A percentile compares a stretch with the other conserved stretches of the same genome.
These are phyloP conservation scores for Calephelis virginiensis DNA, from an alignment of 1,140 invertebrate species.

Conservation along the genomic window DNA sequence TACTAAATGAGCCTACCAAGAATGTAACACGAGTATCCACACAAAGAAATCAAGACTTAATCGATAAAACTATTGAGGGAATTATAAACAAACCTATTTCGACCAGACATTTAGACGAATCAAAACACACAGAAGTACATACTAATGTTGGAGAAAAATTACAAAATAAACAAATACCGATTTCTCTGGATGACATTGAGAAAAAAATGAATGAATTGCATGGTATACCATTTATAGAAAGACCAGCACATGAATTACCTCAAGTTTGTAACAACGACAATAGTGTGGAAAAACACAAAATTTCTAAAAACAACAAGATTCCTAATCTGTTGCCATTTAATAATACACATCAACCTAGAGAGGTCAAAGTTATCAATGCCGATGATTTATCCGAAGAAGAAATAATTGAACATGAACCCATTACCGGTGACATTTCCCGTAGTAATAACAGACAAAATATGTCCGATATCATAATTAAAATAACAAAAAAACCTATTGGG, in stretches of 20 bases:
- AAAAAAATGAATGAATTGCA: conserved; percentile 72
- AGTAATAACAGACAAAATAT: conserved; percentile 37
- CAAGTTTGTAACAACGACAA: conserved; percentile 36
- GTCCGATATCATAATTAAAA: conserved; percentile 28
- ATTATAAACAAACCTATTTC: conserved; percentile 53
- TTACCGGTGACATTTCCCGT: conserved; percentile 56
- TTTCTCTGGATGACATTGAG: conserved; percentile 62
- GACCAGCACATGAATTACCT: conserved; percentile 51
- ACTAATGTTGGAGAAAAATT: conserved; percentile 30
- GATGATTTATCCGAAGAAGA: conserved; percentile 62
- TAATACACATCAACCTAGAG: conserved; percentile 42
- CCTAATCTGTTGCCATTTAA: conserved; percentile 42
- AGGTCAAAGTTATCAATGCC: conserved; percentile 35
- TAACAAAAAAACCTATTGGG: conserved; percentile 35
- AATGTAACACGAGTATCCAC: conserved; percentile 44
- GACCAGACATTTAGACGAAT: conserved; percentile 37
- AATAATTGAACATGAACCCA: conserved; percentile 63
- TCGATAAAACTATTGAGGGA: conserved; percentile 69
- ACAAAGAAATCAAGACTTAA: conserved; percentile 57
- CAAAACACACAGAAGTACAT: conserved; percentile 28
- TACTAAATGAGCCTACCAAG: conserved; percentile 31
- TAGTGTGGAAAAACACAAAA: conserved; percentile 29
- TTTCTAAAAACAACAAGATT: conserved; percentile 40
- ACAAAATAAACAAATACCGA: conserved; percentile 34
- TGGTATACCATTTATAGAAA: conserved; percentile 57